Base-by-base conservation (phyloP, 2,888 invertebrate species). In the Holacanthella duospinosa region DNA sequence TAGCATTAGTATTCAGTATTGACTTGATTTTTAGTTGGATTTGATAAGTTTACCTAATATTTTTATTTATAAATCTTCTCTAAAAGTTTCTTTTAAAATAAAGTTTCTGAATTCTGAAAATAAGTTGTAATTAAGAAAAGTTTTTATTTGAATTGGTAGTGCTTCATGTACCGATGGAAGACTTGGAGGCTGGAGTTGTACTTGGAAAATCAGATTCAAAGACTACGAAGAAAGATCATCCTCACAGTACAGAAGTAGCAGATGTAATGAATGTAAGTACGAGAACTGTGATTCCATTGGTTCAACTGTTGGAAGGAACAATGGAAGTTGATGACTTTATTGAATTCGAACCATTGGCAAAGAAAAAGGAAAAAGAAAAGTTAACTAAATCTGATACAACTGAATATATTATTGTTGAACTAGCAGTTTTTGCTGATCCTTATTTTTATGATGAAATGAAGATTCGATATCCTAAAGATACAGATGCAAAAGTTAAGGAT, bases 361-460 rank as follows among this genome's bases (percentile, higher is more conserved):
- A 21, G n/a, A 61, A 36, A 12, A 29, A 36, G 26, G n/a, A 48
- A 21, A 48, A 48, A 4, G 48, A 9, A 9, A 21, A 48, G n/a
- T 9, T 21, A 9, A 63, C 54, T 25, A 43, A 28, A 19, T 57
- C 58, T 25, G 58, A 54, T 2, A 53, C 55, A 2, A 16, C 55
- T 1, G 25, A 43, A 16, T 60, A 62, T 43, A 70, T 71, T 57
- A 70, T 72, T 1, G 72, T 75, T 26, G 76, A 76, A 64, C 74
- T 75, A 2, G 75, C 75, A 0, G 74, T 76, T 26, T 76, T 74
- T 62, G 72, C 74, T 4, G 76, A 76, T 65, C 68, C 70, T 28
- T 66, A 68, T 26, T 62, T 76, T 55, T 74, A 70, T 55, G 58
- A 65, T 9, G 66, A 69, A 56, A 66, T 74, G 62, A 66, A 64